Evolutionary conservation across 35 echinoderm and acorn worm species (phyloP).

Genomic region (Apostichopus japonicus): DNA sequence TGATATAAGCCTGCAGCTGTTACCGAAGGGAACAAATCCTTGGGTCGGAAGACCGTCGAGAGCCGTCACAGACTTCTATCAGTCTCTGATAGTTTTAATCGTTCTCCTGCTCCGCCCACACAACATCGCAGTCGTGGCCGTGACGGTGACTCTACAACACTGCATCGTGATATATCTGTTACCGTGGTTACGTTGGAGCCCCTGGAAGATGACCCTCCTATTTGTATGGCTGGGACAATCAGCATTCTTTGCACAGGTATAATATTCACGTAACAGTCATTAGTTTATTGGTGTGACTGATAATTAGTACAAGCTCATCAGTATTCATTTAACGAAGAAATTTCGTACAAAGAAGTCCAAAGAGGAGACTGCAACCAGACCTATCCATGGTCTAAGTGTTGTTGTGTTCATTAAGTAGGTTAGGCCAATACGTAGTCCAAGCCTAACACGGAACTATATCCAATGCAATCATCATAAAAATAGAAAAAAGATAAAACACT

Average conservation of each 20-base stretch:
- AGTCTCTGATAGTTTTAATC: conserved; percentile 58
- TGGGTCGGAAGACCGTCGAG: conserved; percentile 7
- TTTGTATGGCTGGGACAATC: conserved; percentile 93
- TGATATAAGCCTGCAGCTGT: neutral
- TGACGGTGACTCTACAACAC: conserved; percentile 78
- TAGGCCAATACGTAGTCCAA: too few species aligned
- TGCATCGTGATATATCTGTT: conserved; percentile 68
- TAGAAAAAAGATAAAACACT: too few species aligned
- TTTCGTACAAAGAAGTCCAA: too few species aligned
- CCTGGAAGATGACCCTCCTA: conserved; percentile 84
- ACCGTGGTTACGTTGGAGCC: conserved; percentile 78
- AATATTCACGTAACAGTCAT: neutral
- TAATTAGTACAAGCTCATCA: too few species aligned
- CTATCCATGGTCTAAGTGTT: too few species aligned
- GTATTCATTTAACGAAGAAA: too few species aligned
- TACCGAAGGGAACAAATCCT: conserved; percentile 12
- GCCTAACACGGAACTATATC: too few species aligned
- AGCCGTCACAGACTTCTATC: conserved; percentile 54
- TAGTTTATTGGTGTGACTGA: too few species aligned
- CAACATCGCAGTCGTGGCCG: conserved; percentile 81
- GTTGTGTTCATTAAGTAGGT: too few species aligned
- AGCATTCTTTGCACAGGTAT: conserved; percentile 95
- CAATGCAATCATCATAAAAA: too few species aligned
- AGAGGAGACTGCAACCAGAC: too few species aligned
- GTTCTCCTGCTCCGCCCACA: conserved; percentile 86